Evolutionary conservation across 2,888 invertebrate species (phyloP), one percentile per base, ranked within the genome.

Genomic region (Timandra comae): DNA sequence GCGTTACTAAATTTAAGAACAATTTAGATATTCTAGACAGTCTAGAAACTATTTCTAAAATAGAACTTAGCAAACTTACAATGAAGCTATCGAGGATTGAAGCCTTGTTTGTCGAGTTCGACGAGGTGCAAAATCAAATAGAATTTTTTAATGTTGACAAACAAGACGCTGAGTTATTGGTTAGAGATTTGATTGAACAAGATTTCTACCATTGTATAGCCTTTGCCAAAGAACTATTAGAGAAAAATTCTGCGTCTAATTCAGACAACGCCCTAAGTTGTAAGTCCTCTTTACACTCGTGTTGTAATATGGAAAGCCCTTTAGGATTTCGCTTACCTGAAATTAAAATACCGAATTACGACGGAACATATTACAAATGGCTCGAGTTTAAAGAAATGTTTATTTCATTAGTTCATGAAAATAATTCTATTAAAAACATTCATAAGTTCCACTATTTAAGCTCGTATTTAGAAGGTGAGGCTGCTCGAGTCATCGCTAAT

Each of bases 351-450:
- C 21, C 38, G 1, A 43, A 41, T 7, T 46, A 43, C 29, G 21
- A 33, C 12, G 45, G 45, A 7, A 21, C 29, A 3, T 43, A 38
- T 16, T 31, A 26, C 4, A 31, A 27, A 6, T 40, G 40, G 42
- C 22, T 46, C 7, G 46, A 46, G 13, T 44, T 46, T 33, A 35
- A 34, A 6, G 46, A 50, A 12, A 47, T 41, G 0, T 50, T 47
- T 29, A 27, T 31, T n/a, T 38, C 28, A 23, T 30, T 41, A 9
- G 35, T 49, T 4, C 46, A 50, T 11, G 33, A 42, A 2, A 48
- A 44, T 11, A 19, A 16, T 4, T 25, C 25, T 3, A 46, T 48
- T 29, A 5, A 37, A 0, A 6, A 22, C 1, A 34, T 45, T n/a
- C 32, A 42, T 8, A 49, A 48, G 19, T 47, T 41, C 29, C 41